Percentiles rank a stretch among this genome's conserved stretches.
These are phyloP conservation scores for Geodia barretti DNA, from an alignment of 37 sponge, comb jelly and placozoan species.

Conservation along the genomic window DNA sequence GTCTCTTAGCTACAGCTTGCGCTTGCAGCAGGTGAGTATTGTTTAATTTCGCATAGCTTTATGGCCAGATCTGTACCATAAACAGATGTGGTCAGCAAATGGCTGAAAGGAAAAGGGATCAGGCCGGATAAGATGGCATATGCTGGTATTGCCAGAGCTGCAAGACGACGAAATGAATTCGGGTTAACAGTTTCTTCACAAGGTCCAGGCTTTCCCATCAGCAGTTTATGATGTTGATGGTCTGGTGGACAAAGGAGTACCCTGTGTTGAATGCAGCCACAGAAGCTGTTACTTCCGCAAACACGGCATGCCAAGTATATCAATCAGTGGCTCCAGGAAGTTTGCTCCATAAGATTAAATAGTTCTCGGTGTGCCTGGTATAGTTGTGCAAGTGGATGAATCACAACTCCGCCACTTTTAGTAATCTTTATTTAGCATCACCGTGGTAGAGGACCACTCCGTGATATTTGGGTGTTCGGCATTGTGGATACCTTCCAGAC, in stretches of 20 bases:
- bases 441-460: constrained; percentile 42
- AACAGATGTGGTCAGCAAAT: too few relatives aligned
- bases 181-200: constrained; percentile 41
- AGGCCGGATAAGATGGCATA: too few relatives aligned
- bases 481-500: constrained; percentile 41
- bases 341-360: constrained; percentile 40
- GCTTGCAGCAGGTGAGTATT: too few relatives aligned
- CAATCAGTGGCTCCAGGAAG: constrained; percentile 50
- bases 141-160: too few relatives aligned
- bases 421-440: constrained; percentile 46
- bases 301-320: constrained; percentile 29
- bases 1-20: too few relatives aligned
- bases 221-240: constrained; percentile 35
- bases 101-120: too few relatives aligned
- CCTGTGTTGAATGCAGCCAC: constrained; percentile 30
- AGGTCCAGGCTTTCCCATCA: constrained; percentile 32
- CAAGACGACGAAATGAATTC: constrained; percentile 10
- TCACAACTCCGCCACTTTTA: constrained; percentile 40
- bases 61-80: too few relatives aligned
- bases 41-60: too few relatives aligned
- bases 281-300: not conserved
- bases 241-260: constrained; percentile 22
- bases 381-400: constrained; percentile 55
- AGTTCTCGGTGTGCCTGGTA: constrained; percentile 34
- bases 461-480: constrained; percentile 73